phyloP scores from a whole-genome alignment of 2,888 invertebrate species.

The Eristalis arbustorum region DNA sequence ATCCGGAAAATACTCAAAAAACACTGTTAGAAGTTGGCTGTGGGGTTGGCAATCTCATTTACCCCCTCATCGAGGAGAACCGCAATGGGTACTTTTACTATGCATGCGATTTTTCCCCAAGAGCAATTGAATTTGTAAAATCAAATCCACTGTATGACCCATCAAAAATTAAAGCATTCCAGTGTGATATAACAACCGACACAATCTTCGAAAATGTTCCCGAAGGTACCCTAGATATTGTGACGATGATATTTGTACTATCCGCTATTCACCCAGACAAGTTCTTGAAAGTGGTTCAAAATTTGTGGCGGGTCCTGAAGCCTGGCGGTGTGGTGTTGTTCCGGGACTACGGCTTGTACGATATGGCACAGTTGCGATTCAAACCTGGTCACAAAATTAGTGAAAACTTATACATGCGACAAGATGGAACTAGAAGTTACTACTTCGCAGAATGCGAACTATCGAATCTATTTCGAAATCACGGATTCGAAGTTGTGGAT shows the following conservation, averaged over 20 bases:
- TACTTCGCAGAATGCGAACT: conserved; percentile 90
- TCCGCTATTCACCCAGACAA: conserved; percentile 96
- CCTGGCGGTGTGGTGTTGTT: conserved; percentile 92
- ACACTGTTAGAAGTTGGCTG: conserved; percentile 89
- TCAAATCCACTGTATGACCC: conserved; percentile 85
- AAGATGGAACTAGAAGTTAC: conserved; percentile 96
- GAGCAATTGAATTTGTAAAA: conserved; percentile 93
- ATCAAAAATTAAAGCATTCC: conserved; percentile 87
- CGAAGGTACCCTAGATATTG: conserved; percentile 85
- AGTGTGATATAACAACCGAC: conserved; percentile 90
- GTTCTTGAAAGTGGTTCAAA: conserved; percentile 84
- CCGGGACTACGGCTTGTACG: conserved; percentile 96
- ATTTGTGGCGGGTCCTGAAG: conserved; percentile 85
- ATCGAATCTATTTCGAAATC: conserved; percentile 83
- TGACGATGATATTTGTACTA: conserved; percentile 95
- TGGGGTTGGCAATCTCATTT: conserved; percentile 98
- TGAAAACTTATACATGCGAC: conserved; percentile 96
- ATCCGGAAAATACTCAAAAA: conserved; percentile 79
- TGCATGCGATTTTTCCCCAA: conserved; percentile 95
- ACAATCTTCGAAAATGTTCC: conserved; percentile 83
- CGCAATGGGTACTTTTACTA: conserved; percentile 86
- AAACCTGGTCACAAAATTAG: conserved; percentile 94
- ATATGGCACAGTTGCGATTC: conserved; percentile 97
- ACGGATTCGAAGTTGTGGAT: conserved; percentile 86
- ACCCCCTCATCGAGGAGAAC: conserved; percentile 92